phyloP scores from a whole-genome alignment of 1,140 invertebrate species.

The Spodoptera frugiperda region DNA sequence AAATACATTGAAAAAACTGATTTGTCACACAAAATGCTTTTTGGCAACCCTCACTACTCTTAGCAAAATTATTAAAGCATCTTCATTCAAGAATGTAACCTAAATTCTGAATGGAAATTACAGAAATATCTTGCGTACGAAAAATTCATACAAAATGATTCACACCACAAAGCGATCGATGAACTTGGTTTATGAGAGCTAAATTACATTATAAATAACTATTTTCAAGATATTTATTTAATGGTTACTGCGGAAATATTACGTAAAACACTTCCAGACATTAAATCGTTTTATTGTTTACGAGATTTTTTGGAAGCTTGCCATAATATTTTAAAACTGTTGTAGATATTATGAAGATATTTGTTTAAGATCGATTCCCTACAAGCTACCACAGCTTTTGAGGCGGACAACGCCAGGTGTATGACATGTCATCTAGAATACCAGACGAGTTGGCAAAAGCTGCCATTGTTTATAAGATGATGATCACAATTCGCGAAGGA shows the following conservation, averaged over 20 bases:
- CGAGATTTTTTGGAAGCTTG: neutral
- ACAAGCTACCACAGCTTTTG: neutral
- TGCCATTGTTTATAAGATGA: slow-evolving; percentile 15
- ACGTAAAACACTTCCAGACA: too few relatives aligned
- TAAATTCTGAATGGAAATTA: neutral
- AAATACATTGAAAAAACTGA: neutral
- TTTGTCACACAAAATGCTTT: neutral
- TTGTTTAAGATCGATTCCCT: neutral
- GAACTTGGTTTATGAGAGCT: too few relatives aligned
- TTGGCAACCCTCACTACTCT: neutral
- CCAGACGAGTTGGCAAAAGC: slow-evolving; percentile 16
- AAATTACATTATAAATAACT: too few relatives aligned
- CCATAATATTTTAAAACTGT: neutral
- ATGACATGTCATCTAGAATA: slow-evolving; percentile 22
- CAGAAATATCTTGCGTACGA: neutral
- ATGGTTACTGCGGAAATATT: neutral
- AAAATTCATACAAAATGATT: neutral
- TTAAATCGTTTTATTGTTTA: too few relatives aligned
- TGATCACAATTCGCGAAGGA: slow-evolving; percentile 9
- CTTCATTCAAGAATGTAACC: neutral
- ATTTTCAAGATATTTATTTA: neutral
- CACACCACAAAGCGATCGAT: too few relatives aligned
- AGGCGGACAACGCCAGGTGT: slow-evolving; percentile 7
- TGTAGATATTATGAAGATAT: neutral
- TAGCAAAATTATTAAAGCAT: neutral